phyloP scores from a whole-genome alignment of 2,888 invertebrate species.

The Erebia palarica region DNA sequence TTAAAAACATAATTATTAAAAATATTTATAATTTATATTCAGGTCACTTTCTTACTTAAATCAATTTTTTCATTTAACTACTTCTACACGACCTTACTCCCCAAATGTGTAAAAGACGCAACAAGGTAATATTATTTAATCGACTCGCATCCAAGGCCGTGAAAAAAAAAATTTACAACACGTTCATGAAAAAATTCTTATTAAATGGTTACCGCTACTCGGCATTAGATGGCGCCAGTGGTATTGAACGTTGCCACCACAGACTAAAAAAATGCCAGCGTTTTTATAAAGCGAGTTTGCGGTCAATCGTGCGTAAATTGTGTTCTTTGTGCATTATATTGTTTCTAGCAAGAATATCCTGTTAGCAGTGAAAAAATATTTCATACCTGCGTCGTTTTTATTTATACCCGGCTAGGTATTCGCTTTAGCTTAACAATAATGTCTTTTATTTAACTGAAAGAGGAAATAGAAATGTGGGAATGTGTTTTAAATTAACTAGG shows the following conservation, averaged over 20 bases:
- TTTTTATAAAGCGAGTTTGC: slow-evolving; percentile 18
- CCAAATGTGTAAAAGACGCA: no score
- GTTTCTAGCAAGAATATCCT: slow-evolving; percentile 16
- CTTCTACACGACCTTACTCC: no score
- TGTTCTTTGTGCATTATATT: slow-evolving; percentile 22
- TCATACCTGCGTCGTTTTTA: neutral
- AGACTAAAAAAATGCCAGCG: slow-evolving; percentile 12
- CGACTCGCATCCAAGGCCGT: no score
- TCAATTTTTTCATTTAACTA: no score
- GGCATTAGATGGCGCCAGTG: slow-evolving; percentile 62
- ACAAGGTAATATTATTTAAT: no score
- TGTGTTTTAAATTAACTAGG: no score
- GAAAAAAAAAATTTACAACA: neutral
- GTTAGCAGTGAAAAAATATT: slow-evolving; percentile 14
- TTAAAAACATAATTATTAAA: no score
- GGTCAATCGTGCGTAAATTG: slow-evolving; percentile 28
- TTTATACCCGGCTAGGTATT: neutral
- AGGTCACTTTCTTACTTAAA: no score
- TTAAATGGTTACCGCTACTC: slow-evolving; percentile 48
- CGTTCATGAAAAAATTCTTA: neutral
- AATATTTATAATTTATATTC: no score
- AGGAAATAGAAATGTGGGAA: no score
- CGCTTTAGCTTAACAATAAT: neutral
- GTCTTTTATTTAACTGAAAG: no score
- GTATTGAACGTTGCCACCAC: slow-evolving; percentile 23